Conservation (phyloP, 2,888 invertebrate species). For the Melangyna quadrimaculata region DNA sequence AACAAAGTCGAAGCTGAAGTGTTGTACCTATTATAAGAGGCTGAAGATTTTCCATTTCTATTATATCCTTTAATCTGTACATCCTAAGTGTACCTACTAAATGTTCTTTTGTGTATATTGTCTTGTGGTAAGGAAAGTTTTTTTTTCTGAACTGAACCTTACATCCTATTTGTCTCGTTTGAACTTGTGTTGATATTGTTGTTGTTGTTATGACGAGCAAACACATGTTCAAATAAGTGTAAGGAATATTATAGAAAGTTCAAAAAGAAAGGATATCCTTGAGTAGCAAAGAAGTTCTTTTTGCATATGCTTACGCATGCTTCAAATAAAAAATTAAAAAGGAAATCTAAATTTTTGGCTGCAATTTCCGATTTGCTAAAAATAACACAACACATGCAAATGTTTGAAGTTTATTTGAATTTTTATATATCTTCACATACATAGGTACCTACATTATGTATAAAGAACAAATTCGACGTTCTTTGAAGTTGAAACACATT, state of each 20-base stretch:
- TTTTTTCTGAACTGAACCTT: conserved; percentile 34
- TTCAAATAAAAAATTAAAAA: neutral
- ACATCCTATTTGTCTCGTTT: neutral
- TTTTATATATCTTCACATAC: neutral
- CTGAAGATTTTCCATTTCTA: neutral
- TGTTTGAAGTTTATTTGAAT: conserved; percentile 49
- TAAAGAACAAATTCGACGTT: neutral
- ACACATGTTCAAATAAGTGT: conserved; percentile 17
- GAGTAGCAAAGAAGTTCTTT: conserved; percentile 8
- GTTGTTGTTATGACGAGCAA: conserved; percentile 19
- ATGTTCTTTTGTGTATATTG: conserved; percentile 49
- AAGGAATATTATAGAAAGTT: conserved; percentile 28
- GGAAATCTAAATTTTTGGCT: conserved; percentile 62
- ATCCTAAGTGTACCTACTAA: neutral
- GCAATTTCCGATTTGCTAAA: conserved; percentile 57
- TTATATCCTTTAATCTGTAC: neutral
- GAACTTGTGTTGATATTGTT: conserved; percentile 14
- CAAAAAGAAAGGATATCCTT: conserved; percentile 32
- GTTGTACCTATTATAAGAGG: neutral
- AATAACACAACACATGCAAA: conserved; percentile 11
- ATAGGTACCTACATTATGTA: no score
- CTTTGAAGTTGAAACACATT: neutral
- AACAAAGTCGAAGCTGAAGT: neutral
- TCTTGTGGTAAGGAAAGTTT: conserved; percentile 61
- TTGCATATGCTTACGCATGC: conserved; percentile 51